phyloP scores from a whole-genome alignment of 2,113 vertebrate species.

The Gobiocypris rarus region DNA sequence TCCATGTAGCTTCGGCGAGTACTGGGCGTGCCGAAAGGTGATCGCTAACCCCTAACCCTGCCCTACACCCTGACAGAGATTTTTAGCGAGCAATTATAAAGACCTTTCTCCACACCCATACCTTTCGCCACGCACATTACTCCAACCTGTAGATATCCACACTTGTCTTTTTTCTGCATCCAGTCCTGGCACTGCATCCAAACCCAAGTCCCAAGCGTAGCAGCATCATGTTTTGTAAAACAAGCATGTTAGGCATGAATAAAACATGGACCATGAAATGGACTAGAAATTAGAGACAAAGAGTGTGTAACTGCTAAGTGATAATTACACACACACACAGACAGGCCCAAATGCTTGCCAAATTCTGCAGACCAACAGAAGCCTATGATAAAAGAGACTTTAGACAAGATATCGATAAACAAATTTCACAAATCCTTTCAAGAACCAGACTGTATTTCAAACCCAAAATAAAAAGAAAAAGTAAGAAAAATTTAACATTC shows the following conservation, averaged over 20 bases:
- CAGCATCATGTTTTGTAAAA: constrained; percentile 34
- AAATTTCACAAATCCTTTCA: neutral
- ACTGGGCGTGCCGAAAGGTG: too few species aligned
- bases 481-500: too few species aligned
- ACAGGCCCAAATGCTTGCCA: constrained; percentile 1
- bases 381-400: neutral
- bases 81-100: too few species aligned
- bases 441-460: neutral
- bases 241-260: constrained; percentile 44
- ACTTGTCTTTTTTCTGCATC: neutral
- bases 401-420: neutral
- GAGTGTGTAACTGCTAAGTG: constrained; percentile 32
- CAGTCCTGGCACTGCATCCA: neutral
- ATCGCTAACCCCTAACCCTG: too few species aligned
- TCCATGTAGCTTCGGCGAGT: too few species aligned
- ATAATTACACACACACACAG: constrained; percentile 38
- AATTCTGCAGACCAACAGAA: neutral
- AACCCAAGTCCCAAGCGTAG: constrained; percentile 2
- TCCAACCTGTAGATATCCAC: too few species aligned
- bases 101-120: too few species aligned
- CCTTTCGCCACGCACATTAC: too few species aligned
- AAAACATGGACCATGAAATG: constrained; percentile 33
- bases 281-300: constrained; percentile 36
- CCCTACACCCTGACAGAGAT: too few species aligned
- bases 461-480: neutral